A percentile compares a stretch with the other conserved stretches of the same genome.
Evolutionary conservation across 2,797 vertebrate genomes (phyloP).

Genomic region (Potorous gilbertii): DNA sequence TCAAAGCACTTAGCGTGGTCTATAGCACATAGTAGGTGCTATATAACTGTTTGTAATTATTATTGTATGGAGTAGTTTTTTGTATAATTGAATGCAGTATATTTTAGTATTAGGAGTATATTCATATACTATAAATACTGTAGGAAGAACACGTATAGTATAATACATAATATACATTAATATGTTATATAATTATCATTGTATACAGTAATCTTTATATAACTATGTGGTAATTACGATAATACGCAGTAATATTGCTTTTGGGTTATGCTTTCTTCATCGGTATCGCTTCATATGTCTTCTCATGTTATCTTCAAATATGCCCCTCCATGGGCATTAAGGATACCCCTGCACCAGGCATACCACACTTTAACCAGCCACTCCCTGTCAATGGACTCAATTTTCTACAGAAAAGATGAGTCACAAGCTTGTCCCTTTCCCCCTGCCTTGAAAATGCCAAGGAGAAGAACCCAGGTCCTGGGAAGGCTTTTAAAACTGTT

Average conservation of each 20-base stretch:
- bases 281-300: background rate
- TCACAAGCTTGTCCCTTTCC: background rate
- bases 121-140: too few relatives aligned
- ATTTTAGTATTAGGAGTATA: too few relatives aligned
- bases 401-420: background rate
- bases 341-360: background rate
- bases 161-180: too few relatives aligned
- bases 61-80: background rate
- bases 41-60: background rate
- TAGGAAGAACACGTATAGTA: too few relatives aligned
- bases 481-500: background rate
- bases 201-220: too few relatives aligned
- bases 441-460: background rate
- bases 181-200: too few relatives aligned
- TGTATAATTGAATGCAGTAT: too few relatives aligned
- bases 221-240: too few relatives aligned
- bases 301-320: background rate
- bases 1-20: background rate
- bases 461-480: background rate
- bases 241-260: background rate
- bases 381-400: background rate
- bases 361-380: background rate
- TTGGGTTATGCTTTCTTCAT: background rate
- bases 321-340: background rate
- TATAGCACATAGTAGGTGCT: background rate